Conservation (phyloP, 2,888 invertebrate genomes). For the Labia minor region DNA sequence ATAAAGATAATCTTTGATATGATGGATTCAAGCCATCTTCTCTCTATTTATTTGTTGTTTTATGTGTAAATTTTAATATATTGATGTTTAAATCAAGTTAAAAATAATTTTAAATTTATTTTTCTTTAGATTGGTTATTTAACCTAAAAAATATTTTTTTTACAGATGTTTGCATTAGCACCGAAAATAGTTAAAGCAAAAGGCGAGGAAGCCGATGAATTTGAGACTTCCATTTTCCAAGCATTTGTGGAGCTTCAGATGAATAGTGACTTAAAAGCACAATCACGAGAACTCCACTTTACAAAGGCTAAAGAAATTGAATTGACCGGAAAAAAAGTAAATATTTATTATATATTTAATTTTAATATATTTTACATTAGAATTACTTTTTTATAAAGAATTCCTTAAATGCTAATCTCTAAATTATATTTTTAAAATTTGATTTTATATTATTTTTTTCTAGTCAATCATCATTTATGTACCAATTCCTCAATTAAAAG, state of each 20-base stretch:
- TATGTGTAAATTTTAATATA: too few relatives aligned
- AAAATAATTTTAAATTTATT: neutral
- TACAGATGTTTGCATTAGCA: slow-evolving; percentile 63
- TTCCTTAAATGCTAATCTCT: too few relatives aligned
- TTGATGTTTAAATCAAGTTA: neutral
- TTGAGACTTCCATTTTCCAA: slow-evolving; percentile 87
- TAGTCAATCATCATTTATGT: slow-evolving; percentile 97
- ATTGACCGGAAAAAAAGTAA: slow-evolving; percentile 83
- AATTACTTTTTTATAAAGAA: too few relatives aligned
- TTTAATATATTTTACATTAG: too few relatives aligned
- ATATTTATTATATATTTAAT: too few relatives aligned
- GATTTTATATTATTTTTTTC: slow-evolving; percentile 33
- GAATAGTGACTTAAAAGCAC: slow-evolving; percentile 93
- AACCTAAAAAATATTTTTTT: slow-evolving; percentile 32
- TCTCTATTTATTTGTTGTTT: too few relatives aligned
- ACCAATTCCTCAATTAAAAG: slow-evolving; percentile 94
- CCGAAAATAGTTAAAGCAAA: slow-evolving; percentile 79
- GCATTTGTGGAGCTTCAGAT: slow-evolving; percentile 93
- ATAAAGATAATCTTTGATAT: too few relatives aligned
- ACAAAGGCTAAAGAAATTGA: slow-evolving; percentile 92
- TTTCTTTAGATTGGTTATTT: neutral
- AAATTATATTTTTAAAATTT: too few relatives aligned
- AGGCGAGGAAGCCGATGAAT: slow-evolving; percentile 81
- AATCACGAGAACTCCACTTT: slow-evolving; percentile 88
- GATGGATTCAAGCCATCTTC: too few relatives aligned